Conservation (phyloP, 2,888 invertebrate genomes). For the Heliconius ismenius region DNA sequence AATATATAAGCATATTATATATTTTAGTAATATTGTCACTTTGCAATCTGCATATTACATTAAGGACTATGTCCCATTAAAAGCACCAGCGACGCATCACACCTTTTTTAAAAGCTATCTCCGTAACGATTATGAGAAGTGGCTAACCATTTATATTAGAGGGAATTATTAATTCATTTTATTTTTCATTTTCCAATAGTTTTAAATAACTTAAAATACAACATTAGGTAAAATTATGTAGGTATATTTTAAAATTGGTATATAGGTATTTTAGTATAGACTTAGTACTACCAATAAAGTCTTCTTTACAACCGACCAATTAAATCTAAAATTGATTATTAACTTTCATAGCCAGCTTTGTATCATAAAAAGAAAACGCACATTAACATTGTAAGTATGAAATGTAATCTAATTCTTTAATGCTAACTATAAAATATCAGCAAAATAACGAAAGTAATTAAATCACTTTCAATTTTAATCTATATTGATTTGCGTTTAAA, state of each 20-base stretch:
- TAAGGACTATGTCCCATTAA: background rate
- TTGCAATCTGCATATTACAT: background rate
- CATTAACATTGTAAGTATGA: background rate
- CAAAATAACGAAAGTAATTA: conserved; percentile 30
- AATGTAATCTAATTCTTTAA: conserved; percentile 1
- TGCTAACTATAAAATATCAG: conserved; percentile 10
- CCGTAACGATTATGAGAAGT: background rate
- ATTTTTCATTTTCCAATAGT: background rate
- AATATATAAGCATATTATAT: conserved; percentile 8
- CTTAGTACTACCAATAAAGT: background rate
- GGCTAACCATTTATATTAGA: background rate
- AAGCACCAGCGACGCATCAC: conserved; percentile 39
- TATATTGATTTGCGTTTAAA: conserved; percentile 15
- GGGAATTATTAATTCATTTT: background rate
- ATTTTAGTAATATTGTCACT: conserved; percentile 24
- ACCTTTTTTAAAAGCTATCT: conserved; percentile 12
- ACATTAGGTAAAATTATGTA: background rate
- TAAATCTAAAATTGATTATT: background rate
- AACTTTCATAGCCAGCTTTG: background rate
- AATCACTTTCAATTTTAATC: conserved; percentile 20
- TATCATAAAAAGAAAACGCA: background rate
- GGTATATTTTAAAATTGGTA: background rate
- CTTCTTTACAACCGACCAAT: background rate
- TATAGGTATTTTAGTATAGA: background rate
- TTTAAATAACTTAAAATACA: background rate